Evolutionary conservation across 35 echinoderm and acorn worm species (phyloP), one percentile per base, ranked within the genome.

Genomic region (Heliocidaris tuberculata): DNA sequence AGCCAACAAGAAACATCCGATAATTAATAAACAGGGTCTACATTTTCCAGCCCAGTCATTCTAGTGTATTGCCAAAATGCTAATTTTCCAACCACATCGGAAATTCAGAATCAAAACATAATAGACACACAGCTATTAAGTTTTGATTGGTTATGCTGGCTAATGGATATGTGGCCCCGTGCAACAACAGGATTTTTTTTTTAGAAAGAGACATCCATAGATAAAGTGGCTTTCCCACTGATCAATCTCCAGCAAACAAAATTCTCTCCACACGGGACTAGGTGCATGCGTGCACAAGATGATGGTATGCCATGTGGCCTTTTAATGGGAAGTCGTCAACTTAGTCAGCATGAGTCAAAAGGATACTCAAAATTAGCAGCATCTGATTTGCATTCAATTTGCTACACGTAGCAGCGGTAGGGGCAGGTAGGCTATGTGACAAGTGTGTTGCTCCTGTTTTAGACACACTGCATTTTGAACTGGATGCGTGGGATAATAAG

Each of bases 381-480:
- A 93, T 93, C 91, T 93, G 91, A 93, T 93, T 93, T 93, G 50
- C n/a, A 93, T 30, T 93, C n/a, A 19, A 78, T n/a, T n/a, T 78
- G 65, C 65, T 27, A 78, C 24, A 17, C 21, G 65, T 78, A 7
- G 21, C 4, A n/a, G 65, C 27, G 27, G 65, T 78, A 21, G 19
- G 65, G 65, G 17, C 65, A 78, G 65, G 65, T 78, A 78, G 65
- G 10, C 29, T 89, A 19, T 48, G 87, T 27, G 87, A 42, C 35
- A 42, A 47, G 11, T 89, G 65, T 29, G 65, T 52, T 52, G 21
- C 65, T 78, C 65, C 21, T 27, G 21, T 7, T 78, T n/a, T 19
- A 24, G 35, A 42, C 35, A 42, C 35, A 78, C 65, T 27, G 21
- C 65, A 78, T 78, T n/a, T n/a, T 27, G 65, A 78, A 78, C 65